Evolutionary conservation across 2,113 vertebrate genomes (phyloP).

Genomic region (Cricetomys ansorgei): DNA sequence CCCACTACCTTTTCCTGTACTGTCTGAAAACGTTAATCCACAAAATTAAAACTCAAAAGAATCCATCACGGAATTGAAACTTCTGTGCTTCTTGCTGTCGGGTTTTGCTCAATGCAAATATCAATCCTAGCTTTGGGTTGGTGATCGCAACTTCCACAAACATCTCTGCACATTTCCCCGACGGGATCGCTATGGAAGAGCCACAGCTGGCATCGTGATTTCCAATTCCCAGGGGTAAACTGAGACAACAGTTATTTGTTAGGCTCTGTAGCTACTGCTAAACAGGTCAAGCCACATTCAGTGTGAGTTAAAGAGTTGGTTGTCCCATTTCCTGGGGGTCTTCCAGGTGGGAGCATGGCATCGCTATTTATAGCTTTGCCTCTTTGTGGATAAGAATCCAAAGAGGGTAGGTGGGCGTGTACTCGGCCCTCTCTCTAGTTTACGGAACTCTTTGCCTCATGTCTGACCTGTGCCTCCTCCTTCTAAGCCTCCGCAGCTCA

Average conservation of each 20-base stretch:
- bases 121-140: background rate
- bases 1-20: constrained; percentile 29
- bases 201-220: background rate
- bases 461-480: background rate
- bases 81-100: constrained; percentile 6
- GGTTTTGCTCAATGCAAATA: background rate
- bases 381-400: background rate
- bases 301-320: background rate
- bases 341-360: background rate
- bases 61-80: constrained; percentile 51
- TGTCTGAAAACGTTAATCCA: constrained; percentile 65
- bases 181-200: background rate
- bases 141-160: constrained; percentile 4
- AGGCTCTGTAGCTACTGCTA: background rate
- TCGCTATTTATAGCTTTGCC: background rate
- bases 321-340: background rate
- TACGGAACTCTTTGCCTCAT: background rate
- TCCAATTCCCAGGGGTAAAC: background rate
- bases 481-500: background rate
- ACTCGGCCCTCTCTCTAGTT: background rate
- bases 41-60: constrained; percentile 63
- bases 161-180: background rate
- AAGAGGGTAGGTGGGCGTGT: background rate
- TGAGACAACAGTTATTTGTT: background rate
- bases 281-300: background rate